A percentile compares a stretch with the other conserved stretches of the same genome.
Evolutionary conservation across 2,797 vertebrate species (phyloP).

Genomic region (Myotis myotis): DNA sequence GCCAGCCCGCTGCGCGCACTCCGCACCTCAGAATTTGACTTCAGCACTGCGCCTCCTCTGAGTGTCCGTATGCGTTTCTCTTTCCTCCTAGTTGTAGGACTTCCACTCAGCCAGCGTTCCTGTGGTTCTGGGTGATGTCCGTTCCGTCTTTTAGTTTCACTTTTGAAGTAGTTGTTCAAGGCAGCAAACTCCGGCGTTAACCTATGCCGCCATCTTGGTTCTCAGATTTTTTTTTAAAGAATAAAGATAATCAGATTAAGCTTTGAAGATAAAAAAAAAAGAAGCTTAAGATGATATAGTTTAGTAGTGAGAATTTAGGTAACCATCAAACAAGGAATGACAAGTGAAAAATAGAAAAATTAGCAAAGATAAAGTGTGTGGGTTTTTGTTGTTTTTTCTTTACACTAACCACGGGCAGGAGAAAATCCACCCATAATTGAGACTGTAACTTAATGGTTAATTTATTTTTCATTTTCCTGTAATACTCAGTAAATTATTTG

Average conservation of each 20-base stretch:
- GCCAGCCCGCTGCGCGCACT: too few species aligned
- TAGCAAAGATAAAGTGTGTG: neutral
- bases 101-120: too few species aligned
- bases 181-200: too few species aligned
- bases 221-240: too few species aligned
- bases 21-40: too few species aligned
- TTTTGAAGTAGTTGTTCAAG: too few species aligned
- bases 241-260: neutral
- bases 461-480: constrained; percentile 28
- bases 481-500: neutral
- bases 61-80: too few species aligned
- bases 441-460: neutral
- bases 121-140: too few species aligned
- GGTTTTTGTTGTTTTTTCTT: neutral
- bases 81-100: too few species aligned
- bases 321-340: neutral
- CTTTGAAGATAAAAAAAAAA: neutral
- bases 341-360: neutral
- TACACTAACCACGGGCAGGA: neutral
- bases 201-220: too few species aligned
- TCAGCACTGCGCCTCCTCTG: too few species aligned
- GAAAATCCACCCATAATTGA: neutral
- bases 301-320: neutral
- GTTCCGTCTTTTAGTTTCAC: too few species aligned
- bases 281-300: neutral